Conservation (phyloP, 2,113 vertebrate genomes). For the Oenanthe melanoleuca region DNA sequence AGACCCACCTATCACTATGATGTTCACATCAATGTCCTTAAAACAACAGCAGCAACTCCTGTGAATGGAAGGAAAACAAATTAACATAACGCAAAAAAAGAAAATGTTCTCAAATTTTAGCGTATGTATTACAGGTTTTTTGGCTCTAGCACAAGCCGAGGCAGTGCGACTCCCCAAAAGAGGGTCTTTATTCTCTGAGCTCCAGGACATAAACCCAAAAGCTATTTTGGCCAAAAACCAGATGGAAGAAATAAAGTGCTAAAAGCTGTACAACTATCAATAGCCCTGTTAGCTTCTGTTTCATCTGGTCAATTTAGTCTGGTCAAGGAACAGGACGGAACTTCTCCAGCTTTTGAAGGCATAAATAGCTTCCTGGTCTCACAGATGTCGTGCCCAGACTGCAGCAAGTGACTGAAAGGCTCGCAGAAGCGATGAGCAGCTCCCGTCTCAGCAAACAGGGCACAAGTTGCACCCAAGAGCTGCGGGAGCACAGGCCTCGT, state of each 20-base stretch:
- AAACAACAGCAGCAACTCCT: neutral
- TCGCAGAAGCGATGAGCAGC: neutral
- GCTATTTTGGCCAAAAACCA: neutral
- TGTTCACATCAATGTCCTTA: neutral
- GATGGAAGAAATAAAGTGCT: neutral
- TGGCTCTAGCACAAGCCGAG: neutral
- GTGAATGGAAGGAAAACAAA: neutral
- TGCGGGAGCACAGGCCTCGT: accelerated
- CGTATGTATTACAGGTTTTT: accelerated
- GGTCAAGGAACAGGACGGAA: neutral
- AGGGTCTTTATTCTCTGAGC: neutral
- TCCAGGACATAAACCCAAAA: neutral
- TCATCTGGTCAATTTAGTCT: neutral
- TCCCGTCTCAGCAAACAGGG: accelerated
- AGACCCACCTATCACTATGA: neutral
- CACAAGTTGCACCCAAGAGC: accelerated
- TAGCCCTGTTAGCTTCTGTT: neutral
- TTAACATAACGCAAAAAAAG: neutral
- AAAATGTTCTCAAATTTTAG: neutral
- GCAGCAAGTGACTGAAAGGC: accelerated
- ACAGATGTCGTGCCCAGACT: too few relatives aligned
- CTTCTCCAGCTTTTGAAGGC: neutral
- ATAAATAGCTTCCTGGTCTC: neutral
- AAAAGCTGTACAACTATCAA: neutral
- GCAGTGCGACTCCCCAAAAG: neutral